Percentiles rank a stretch among this genome's conserved stretches.
Evolutionary conservation across 1,140 invertebrate species (phyloP).

Genomic region (Cydia splendana): DNA sequence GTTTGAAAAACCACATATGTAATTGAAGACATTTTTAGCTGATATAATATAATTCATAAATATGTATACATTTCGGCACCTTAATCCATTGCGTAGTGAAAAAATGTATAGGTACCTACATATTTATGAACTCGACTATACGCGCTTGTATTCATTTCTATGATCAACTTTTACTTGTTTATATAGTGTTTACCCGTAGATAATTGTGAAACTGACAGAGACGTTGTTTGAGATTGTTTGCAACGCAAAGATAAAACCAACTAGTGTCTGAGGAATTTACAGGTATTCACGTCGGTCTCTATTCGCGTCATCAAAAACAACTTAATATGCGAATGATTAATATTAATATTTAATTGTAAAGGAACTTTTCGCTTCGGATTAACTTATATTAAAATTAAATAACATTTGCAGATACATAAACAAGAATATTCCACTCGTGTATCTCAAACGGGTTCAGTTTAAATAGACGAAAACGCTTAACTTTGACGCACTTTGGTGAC

Average conservation of each 20-base stretch:
- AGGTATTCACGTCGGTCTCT: not conserved
- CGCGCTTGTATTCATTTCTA: too few species aligned
- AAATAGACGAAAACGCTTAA: not conserved
- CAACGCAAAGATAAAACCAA: not conserved
- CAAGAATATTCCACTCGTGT: slow-evolving; percentile 6
- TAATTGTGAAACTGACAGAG: too few species aligned
- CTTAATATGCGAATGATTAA: not conserved
- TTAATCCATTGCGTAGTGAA: too few species aligned
- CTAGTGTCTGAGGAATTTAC: not conserved
- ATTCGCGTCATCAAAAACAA: not conserved
- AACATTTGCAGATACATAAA: not conserved
- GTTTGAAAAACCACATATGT: too few species aligned
- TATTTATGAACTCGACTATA: too few species aligned
- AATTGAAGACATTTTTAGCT: too few species aligned
- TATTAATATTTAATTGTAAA: slow-evolving; percentile 15
- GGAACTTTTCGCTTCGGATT: not conserved
- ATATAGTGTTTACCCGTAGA: too few species aligned
- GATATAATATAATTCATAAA: too few species aligned
- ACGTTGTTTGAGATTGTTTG: too few species aligned
- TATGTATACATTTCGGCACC: too few species aligned
- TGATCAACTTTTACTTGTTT: too few species aligned
- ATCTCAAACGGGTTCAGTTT: slow-evolving; percentile 8
- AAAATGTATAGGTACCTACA: too few species aligned
- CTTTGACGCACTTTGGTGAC: slow-evolving; percentile 5
- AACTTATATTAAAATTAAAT: slow-evolving; percentile 11